Conservation (phyloP, 2,797 vertebrate genomes). For the Lutjanus argentimaculatus region DNA sequence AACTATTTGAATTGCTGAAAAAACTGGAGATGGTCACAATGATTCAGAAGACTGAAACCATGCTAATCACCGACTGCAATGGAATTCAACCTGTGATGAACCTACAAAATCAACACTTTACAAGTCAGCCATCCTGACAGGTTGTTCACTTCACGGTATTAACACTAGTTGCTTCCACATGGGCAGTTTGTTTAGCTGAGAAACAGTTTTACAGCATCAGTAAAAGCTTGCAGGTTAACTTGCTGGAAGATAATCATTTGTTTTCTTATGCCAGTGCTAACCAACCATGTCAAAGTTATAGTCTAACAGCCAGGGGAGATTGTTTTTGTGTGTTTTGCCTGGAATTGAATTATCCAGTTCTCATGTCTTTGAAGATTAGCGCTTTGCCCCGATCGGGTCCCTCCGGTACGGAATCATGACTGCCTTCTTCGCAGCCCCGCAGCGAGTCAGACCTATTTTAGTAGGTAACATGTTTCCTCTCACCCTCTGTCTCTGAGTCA, state of each 20-base stretch:
- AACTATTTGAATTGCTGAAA: no score
- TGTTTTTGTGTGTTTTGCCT: conserved; percentile 6
- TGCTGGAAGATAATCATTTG: neutral
- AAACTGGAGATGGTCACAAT: neutral
- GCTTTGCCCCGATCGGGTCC: neutral
- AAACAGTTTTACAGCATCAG: neutral
- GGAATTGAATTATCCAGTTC: neutral
- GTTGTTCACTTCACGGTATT: neutral
- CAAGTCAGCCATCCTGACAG: neutral
- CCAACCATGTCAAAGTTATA: neutral
- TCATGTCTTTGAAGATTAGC: conserved; percentile 15
- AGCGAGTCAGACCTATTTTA: conserved; percentile 34
- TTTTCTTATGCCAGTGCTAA: neutral
- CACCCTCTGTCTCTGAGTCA: conserved; percentile 25
- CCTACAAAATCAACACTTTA: neutral
- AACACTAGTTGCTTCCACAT: neutral
- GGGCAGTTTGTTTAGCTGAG: neutral
- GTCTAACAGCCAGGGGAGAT: neutral
- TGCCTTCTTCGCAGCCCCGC: neutral
- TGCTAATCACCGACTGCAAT: neutral
- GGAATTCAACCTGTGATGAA: neutral
- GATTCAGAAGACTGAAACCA: neutral
- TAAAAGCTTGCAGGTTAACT: neutral
- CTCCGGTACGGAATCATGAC: conserved; percentile 8
- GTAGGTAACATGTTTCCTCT: conserved; percentile 21